Base-by-base conservation (phyloP, 2,113 vertebrate genomes). In the Murina feae region DNA sequence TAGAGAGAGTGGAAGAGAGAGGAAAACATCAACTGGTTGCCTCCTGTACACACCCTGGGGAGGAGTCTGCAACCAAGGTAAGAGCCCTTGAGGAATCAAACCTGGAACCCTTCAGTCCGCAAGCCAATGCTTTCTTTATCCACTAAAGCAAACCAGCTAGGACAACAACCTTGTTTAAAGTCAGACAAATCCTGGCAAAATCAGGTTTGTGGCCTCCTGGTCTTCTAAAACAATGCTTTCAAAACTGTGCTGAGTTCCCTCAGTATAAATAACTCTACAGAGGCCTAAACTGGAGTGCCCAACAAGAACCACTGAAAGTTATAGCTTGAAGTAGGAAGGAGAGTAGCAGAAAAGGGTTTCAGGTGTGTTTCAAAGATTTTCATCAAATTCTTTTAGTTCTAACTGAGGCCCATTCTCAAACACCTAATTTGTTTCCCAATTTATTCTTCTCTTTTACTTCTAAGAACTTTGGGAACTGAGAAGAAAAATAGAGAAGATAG, bases 331-430 rank as follows among this genome's bases (percentile, higher is more conserved):
- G 17, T 21, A 47, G 30, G 71, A 11, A 78, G 58, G n/a, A 86
- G 82, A 58, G 14, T 0, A 49, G 18, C 21, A 39, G 30, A 35
- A 83, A 68, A 90, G 81, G 5, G 79, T 14, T n/a, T 5, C 16
- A 42, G 5, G 44, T 53, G 2, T 84, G 6, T 65, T 86, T 92
- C 47, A 68, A 84, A 90, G 32, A 66, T 8, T 90, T 94, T 72
- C 5, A 81, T 74, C 91, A 92, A 13, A 95, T 85, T 63, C 12
- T 49, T 37, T 69, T 55, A 85, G 28, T 69, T 88, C 30, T 55
- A 51, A 86, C 6, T 85, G 39, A 90, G 37, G 92, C 10, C 71
- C 90, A 91, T 87, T 94, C 21, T 39, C 13, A 88, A 86, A 78
- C 66, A 37, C 16, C 23, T 55, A 86, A 84, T 74, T 80, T 53